These are phyloP conservation scores for Lasiurus borealis DNA, from an alignment of 2,113 vertebrate genomes.

Conservation along the genomic window DNA sequence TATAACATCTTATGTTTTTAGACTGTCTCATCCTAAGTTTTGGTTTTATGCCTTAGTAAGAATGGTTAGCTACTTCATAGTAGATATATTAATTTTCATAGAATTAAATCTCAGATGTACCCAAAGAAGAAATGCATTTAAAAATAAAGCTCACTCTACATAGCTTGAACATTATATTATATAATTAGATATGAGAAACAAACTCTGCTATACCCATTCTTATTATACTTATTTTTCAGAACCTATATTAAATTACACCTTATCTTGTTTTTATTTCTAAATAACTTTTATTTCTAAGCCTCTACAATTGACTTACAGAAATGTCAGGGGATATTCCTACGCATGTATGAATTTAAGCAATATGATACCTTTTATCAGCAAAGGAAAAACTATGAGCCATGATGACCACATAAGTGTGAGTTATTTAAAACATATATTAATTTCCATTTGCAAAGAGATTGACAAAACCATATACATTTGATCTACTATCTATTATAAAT, in stretches of 20 bases:
- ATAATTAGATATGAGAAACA: not conserved
- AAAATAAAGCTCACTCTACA: not conserved
- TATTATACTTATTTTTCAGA: not conserved
- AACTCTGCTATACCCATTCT: not conserved
- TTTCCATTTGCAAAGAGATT: not conserved
- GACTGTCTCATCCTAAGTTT: not conserved
- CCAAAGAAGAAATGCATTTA: not conserved
- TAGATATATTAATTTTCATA: not conserved
- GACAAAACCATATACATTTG: not conserved
- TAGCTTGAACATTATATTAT: not conserved
- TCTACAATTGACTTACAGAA: not conserved
- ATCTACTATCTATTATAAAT: not conserved
- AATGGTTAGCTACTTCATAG: not conserved
- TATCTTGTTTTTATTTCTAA: not conserved
- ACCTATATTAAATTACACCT: not conserved
- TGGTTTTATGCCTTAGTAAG: not conserved
- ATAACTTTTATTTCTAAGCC: not conserved
- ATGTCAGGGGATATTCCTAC: not conserved
- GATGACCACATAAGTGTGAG: not conserved
- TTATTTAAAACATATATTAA: not conserved
- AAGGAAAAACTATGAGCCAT: not conserved
- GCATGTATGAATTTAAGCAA: not conserved
- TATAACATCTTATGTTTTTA: not conserved
- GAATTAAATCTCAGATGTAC: not conserved
- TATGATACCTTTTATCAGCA: not conserved